phyloP scores from a whole-genome alignment of 1,140 invertebrate species.

The Cecropterus lyciades region DNA sequence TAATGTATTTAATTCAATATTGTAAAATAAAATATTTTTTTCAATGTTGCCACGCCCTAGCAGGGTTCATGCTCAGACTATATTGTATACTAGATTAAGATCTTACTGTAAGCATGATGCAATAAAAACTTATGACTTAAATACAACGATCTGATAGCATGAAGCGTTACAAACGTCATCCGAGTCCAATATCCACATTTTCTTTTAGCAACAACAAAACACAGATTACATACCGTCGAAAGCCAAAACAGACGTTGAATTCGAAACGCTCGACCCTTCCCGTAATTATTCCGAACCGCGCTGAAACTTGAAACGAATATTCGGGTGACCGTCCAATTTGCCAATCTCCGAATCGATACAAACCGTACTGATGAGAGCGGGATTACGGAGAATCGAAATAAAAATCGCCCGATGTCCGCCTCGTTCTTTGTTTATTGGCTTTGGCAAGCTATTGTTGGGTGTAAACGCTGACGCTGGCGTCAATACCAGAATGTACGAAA shows the following conservation, averaged over 20 bases:
- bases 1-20: no score
- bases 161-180: no score
- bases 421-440: slow-evolving; percentile 66
- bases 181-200: background rate
- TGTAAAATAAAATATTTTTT: no score
- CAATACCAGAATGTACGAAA: slow-evolving; percentile 5
- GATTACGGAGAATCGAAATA: slow-evolving; percentile 61
- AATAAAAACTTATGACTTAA: no score
- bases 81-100: no score
- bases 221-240: slow-evolving; percentile 26
- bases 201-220: slow-evolving; percentile 20
- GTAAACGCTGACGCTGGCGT: slow-evolving; percentile 49
- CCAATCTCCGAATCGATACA: slow-evolving; percentile 59
- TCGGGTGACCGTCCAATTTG: slow-evolving; percentile 53
- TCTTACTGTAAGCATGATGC: no score
- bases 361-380: slow-evolving; percentile 56
- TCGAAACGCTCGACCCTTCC: slow-evolving; percentile 13
- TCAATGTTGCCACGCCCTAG: no score
- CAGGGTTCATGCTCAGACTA: no score
- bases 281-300: slow-evolving; percentile 21
- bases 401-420: slow-evolving; percentile 66
- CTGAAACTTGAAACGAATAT: slow-evolving; percentile 39
- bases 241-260: slow-evolving; percentile 17
- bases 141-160: no score
- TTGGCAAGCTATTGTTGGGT: slow-evolving; percentile 55